phyloP scores from a whole-genome alignment of 2,113 vertebrate genomes.

The Pitta sordida region DNA sequence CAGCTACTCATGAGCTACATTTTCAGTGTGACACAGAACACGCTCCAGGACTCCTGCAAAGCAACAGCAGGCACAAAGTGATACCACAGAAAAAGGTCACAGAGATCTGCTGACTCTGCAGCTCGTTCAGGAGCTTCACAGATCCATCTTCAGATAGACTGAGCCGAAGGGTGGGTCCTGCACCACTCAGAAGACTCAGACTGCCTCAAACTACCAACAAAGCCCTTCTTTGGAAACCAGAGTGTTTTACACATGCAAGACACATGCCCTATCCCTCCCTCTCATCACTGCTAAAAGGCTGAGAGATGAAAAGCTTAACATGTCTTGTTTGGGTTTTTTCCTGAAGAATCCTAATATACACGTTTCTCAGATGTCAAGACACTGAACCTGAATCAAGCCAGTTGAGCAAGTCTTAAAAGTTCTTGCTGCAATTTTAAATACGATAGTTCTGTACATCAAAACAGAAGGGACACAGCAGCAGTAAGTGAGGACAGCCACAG shows the following conservation, averaged over 20 bases:
- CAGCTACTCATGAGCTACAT: neutral
- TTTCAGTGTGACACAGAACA: neutral
- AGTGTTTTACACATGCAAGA: neutral
- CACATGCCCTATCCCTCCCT: neutral
- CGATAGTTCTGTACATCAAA: neutral
- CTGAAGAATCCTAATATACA: neutral
- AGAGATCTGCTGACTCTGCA: neutral
- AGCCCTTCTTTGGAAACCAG: neutral
- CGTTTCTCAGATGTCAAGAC: constrained; percentile 8
- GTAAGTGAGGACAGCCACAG: neutral
- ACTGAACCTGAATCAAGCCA: neutral
- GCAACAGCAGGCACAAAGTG: neutral
- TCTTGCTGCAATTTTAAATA: neutral
- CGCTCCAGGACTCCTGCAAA: neutral
- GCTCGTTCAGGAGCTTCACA: neutral
- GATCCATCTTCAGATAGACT: neutral
- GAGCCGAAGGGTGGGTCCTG: neutral
- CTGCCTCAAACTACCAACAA: neutral
- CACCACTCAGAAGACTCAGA: neutral
- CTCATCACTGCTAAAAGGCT: neutral
- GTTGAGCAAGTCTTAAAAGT: constrained; percentile 28
- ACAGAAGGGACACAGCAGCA: neutral
- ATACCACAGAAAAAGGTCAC: neutral
- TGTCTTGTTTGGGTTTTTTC: neutral
- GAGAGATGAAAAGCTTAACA: constrained; percentile 13